These are phyloP conservation scores for Poecilia wingei DNA, from an alignment of 2,797 vertebrate genomes.

Conservation along the genomic window DNA sequence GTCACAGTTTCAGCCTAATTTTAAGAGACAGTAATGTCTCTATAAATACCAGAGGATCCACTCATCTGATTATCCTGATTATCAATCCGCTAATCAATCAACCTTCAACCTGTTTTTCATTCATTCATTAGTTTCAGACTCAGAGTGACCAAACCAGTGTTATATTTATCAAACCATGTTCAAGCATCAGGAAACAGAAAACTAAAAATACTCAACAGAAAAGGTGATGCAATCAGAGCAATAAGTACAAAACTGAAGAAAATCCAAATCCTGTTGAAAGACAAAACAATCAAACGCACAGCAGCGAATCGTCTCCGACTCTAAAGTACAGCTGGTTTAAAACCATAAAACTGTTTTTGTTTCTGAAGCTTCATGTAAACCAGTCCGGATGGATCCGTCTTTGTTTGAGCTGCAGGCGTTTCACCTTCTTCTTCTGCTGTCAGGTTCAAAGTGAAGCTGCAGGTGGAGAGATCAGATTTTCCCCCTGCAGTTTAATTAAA, in stretches of 20 bases:
- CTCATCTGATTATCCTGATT: no score
- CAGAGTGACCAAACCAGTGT: not conserved
- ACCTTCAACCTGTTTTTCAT: not conserved
- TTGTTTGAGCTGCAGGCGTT: not conserved
- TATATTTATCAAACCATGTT: not conserved
- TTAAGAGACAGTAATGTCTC: no score
- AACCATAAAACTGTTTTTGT: not conserved
- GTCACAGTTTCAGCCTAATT: no score
- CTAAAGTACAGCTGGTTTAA: not conserved
- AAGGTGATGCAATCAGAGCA: not conserved
- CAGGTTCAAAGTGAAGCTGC: not conserved
- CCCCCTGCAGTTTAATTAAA: slow-evolving; percentile 19
- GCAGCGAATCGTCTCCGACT: fast-evolving
- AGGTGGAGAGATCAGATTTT: slow-evolving; percentile 18
- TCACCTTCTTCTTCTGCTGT: not conserved
- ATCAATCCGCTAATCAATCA: no score
- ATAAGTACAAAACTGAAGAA: not conserved
- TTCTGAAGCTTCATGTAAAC: not conserved
- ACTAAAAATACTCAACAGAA: not conserved
- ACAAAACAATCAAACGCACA: not conserved
- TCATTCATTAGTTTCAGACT: not conserved
- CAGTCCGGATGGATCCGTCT: not conserved
- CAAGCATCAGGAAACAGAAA: not conserved
- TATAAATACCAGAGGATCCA: no score
- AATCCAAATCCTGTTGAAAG: not conserved